Conservation (phyloP, 2,888 invertebrate species). For the Napeogenes inachia region DNA sequence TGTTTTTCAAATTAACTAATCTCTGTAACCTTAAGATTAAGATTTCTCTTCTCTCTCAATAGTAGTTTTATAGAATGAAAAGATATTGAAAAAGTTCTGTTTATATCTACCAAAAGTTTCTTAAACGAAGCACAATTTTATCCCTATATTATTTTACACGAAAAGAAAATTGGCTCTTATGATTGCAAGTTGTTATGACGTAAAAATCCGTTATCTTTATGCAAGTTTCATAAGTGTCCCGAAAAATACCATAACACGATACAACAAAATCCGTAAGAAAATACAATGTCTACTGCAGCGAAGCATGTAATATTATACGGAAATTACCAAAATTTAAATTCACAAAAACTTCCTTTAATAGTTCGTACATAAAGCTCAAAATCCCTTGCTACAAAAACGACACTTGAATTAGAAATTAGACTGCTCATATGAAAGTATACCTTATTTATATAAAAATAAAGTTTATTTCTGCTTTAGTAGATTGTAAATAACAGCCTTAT, state of each 20-base stretch:
- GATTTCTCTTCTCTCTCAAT: no score
- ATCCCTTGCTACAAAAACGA: constrained; percentile 13
- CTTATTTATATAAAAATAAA: constrained; percentile 16
- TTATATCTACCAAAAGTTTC: no score
- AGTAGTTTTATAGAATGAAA: no score
- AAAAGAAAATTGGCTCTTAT: neutral
- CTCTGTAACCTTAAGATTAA: no score
- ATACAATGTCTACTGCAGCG: constrained; percentile 46
- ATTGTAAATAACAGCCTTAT: constrained; percentile 15
- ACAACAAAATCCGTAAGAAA: constrained; percentile 46
- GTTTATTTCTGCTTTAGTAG: constrained; percentile 5
- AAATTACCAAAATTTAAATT: constrained; percentile 6
- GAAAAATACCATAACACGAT: constrained; percentile 6
- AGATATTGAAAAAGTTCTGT: no score
- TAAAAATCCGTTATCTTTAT: constrained; percentile 6
- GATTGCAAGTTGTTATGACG: constrained; percentile 3
- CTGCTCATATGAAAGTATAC: constrained; percentile 16
- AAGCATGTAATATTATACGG: constrained; percentile 37
- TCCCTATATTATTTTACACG: neutral
- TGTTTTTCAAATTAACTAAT: no score
- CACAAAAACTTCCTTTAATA: constrained; percentile 10
- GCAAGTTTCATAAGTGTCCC: constrained; percentile 6
- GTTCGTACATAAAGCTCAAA: constrained; percentile 12
- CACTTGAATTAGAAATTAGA: constrained; percentile 14
- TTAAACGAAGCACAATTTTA: no score